Evolutionary conservation across 37 sponge, comb jelly and placozoan genomes (phyloP).

Genomic region (Cliona cf. orientalis): DNA sequence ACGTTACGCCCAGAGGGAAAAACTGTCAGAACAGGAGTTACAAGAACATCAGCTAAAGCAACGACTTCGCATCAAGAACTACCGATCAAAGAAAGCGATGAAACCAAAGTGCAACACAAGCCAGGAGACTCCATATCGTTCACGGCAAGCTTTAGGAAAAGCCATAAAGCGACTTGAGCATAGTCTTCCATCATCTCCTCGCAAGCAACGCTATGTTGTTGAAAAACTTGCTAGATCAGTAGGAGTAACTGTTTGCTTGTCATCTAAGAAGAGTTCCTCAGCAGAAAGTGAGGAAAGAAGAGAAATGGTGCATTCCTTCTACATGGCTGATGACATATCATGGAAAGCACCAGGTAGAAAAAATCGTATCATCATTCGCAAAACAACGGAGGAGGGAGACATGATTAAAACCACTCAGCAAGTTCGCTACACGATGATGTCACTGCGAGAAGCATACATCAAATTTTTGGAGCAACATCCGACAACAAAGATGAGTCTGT

Average conservation of each 20-base stretch:
- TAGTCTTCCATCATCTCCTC: not conserved
- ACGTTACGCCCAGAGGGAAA: conserved; percentile 24
- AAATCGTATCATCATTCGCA: conserved; percentile 29
- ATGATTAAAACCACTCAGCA: conserved; percentile 26
- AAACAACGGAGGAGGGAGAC: conserved; percentile 1
- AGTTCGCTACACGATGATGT: conserved; percentile 45
- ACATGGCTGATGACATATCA: conserved; percentile 41
- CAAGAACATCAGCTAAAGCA: conserved; percentile 35
- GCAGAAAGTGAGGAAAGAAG: not conserved
- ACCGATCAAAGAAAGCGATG: conserved; percentile 13
- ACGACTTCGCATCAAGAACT: conserved; percentile 13
- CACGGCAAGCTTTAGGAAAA: not conserved
- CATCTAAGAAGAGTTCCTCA: no score
- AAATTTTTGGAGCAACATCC: conserved; percentile 26
- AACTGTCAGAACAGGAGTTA: conserved; percentile 21
- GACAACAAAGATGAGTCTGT: conserved; percentile 2
- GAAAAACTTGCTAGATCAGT: no score
- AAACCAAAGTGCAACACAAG: conserved; percentile 21
- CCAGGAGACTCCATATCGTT: conserved; percentile 29
- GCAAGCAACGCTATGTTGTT: not conserved
- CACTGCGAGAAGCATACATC: conserved; percentile 48
- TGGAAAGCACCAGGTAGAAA: conserved; percentile 56
- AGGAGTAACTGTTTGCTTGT: no score
- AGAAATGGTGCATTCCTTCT: not conserved
- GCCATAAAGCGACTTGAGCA: not conserved